Evolutionary conservation across 2,888 invertebrate species (phyloP), one percentile per base, ranked within the genome.

Genomic region (Euspilapteryx auroguttella): DNA sequence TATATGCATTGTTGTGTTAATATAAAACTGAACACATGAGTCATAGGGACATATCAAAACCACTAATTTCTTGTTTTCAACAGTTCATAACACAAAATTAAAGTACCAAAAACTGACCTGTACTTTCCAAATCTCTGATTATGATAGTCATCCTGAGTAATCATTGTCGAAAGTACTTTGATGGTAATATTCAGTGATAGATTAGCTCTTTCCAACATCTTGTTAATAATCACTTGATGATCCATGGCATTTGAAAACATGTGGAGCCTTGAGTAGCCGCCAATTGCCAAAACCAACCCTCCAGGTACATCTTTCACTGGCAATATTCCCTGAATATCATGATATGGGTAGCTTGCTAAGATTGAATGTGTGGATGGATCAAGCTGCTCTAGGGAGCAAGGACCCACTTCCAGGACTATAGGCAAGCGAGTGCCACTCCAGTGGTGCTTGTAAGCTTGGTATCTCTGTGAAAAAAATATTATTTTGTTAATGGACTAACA

Each of bases 391-490:
- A 99, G 62, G 14, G 94, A 90, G 54, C 89, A 89, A 0, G 92
- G 88, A n/a, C 92, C 91, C 2, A 96, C 89, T 78, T 96, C 94
- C 34, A 99, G 68, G 13, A 90, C 83, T 11, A 94, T 83, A 1
- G 94, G 93, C 23, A 95, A 77, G 35, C 90, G 82, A 20, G 88
- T 89, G 29, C 95, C 95, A 25, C 95, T 94, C 97, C 98, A 99
- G 49, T 97, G 96, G 51, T 93, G 88, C 68, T 99, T 98, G 62
- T 89, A 92, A 4, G 91, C 93, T 65, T 89, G 87, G 64, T 87
- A 95, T 47, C 84, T 82, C 89, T 91, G 65, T 30, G 45, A 62
- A 43, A 20, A 20, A 15, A 30, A 9, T 13, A 14, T 21, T 9
- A n/a, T n/a, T n/a, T n/a, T n/a, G n/a, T n/a, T n/a, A n/a, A n/a